Percentiles rank a stretch among this genome's conserved stretches.
phyloP scores from a whole-genome alignment of 1,140 invertebrate genomes.

The Babylonia areolata region DNA sequence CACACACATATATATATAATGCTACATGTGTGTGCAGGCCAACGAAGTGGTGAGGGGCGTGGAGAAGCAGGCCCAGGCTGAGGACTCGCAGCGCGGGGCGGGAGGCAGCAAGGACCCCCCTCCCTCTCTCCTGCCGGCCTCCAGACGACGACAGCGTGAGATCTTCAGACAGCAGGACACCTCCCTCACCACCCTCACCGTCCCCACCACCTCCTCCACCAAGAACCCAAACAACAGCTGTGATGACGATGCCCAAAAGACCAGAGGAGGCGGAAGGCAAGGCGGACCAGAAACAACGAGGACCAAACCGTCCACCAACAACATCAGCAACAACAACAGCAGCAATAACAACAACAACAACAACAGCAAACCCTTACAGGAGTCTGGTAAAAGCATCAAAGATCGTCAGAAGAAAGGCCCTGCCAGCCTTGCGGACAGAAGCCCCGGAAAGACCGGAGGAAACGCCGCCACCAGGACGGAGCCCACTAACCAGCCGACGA shows the following conservation, averaged over 20 bases:
- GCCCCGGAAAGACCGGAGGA: not conserved
- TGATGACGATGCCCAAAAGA: not conserved
- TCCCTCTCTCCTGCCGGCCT: not conserved
- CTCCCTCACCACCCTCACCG: not conserved
- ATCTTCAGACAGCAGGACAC: slow-evolving; percentile 27
- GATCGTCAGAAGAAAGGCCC: not conserved
- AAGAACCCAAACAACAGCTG: not conserved
- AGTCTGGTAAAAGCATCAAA: not conserved
- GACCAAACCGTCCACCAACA: not conserved
- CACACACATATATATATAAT: not conserved
- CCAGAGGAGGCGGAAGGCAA: not conserved
- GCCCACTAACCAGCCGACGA: not conserved
- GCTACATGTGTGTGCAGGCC: slow-evolving; percentile 4
- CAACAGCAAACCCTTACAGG: not conserved
- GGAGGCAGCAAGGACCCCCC: not conserved
- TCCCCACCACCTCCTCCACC: not conserved
- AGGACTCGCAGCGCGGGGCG: not conserved
- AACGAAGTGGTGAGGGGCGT: not conserved
- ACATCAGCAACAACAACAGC: not conserved
- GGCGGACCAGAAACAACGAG: not conserved
- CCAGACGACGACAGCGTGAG: slow-evolving; percentile 26
- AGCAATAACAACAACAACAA: not conserved
- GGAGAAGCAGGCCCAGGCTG: not conserved
- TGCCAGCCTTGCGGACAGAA: not conserved
- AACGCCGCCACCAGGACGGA: not conserved